These are phyloP conservation scores for Erythrocercus mccallii DNA, from an alignment of 2,113 vertebrate species.

Conservation along the genomic window DNA sequence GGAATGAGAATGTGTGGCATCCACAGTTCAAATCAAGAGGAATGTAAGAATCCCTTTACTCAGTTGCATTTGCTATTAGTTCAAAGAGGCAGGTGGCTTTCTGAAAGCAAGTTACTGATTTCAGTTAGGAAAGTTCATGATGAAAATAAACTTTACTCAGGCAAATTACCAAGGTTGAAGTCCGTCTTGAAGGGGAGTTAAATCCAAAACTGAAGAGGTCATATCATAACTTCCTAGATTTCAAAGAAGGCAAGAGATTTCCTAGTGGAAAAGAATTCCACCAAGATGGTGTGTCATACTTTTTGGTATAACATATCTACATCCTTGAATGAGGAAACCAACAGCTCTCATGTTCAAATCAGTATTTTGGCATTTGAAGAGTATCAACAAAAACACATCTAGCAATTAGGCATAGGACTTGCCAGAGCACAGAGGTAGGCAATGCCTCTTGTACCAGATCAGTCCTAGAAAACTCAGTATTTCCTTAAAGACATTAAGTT, in stretches of 20 bases:
- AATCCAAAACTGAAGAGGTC: not conserved
- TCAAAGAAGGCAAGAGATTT: not conserved
- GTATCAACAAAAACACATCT: not conserved
- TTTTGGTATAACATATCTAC: not conserved
- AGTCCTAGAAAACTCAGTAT: not conserved
- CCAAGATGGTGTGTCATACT: not conserved
- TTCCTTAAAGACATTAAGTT: not conserved
- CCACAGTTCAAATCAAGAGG: not conserved
- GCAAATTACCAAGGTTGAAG: not conserved
- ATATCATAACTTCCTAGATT: not conserved
- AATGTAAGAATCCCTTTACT: not conserved
- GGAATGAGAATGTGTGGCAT: not conserved
- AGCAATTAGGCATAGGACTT: not conserved
- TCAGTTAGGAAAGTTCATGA: not conserved
- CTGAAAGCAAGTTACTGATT: not conserved
- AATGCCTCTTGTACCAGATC: not conserved
- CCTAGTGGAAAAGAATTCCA: not conserved
- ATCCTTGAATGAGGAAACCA: not conserved
- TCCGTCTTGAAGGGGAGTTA: not conserved
- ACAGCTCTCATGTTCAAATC: not conserved
- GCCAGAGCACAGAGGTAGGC: not conserved
- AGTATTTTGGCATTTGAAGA: not conserved
- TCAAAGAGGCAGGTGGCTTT: not conserved
- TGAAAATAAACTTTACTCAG: not conserved
- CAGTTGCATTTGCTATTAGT: not conserved